Base-by-base conservation (phyloP, 2,113 vertebrate species). In the Loxodonta africana region DNA sequence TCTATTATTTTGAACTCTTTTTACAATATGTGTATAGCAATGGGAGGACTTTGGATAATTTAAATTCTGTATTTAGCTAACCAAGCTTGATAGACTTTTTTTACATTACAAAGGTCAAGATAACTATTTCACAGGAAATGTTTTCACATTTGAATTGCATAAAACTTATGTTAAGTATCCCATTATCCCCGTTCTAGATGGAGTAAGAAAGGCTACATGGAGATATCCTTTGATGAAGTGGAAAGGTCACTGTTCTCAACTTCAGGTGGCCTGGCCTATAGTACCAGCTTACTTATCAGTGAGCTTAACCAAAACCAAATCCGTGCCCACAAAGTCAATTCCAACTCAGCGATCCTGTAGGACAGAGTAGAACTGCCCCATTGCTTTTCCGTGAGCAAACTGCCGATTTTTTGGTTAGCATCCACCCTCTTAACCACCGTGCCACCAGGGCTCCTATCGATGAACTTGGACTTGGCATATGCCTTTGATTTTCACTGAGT, bases 41-140 rank as follows among this genome's bases (percentile, higher is more conserved):
- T 82, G 17, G 85, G 7, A 90, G 6, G 33, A 76, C 21, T 84
- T 93, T 44, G 12, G 77, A 78, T 33, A 78, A 95, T 94, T 86
- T 46, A 83, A 28, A 96, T 95, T 94, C 67, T 93, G 84, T 95
- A 91, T 94, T 28, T 23, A 92, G n/a, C 21, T 92, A 96, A 93
- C 48, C 46, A 91, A 95, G 57, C 60, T 83, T 69, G 23, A 91
- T 95, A 73, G 33, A 11, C 11, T 95, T 83, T 48, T 83, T 91
- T 95, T 94, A 76, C 76, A 95, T 95, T 83, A 69, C 30, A 83
- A 86, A 96, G 30, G 10, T 73, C 85, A 95, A 83, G 48, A 89
- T 84, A 83, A 83, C 62, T 57, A n/a, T 90, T 94, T 92, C 81
- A 37, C 9, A 92, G 84, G 88, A 96, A 96, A 96, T 57, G 25